A percentile compares a stretch with the other conserved stretches of the same genome.
Conservation (phyloP, 2,888 invertebrate species). For the Adineta ricciae region DNA sequence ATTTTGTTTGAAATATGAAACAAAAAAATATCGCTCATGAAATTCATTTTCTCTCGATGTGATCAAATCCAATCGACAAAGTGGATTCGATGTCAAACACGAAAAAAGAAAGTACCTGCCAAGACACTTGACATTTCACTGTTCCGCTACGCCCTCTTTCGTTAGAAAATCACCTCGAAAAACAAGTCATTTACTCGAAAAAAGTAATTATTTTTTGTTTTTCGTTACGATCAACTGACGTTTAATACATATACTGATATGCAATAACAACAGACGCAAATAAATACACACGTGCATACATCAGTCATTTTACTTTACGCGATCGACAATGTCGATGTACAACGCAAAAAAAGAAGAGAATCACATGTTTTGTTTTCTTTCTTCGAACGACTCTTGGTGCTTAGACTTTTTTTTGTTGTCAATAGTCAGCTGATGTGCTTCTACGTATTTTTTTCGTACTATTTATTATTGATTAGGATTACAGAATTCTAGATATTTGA, state of each 20-base stretch:
- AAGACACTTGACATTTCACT: neutral
- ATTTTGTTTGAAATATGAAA: neutral
- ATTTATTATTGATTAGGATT: no score
- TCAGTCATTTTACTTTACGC: neutral
- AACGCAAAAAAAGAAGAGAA: neutral
- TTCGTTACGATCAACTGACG: neutral
- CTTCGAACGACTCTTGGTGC: neutral
- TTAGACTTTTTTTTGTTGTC: neutral
- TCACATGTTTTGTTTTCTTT: constrained; percentile 9
- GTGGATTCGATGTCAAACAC: neutral
- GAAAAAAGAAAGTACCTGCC: neutral
- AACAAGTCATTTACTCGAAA: neutral
- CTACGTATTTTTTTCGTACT: no score
- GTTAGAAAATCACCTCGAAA: neutral
- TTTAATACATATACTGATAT: neutral
- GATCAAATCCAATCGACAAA: neutral
- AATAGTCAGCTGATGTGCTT: neutral
- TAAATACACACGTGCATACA: neutral
- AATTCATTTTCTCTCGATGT: neutral
- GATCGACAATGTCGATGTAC: neutral
- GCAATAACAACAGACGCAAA: neutral
- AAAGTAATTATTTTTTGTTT: neutral
- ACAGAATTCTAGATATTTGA: no score
- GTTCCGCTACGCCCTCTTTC: neutral
- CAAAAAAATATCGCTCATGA: neutral